phyloP scores from a whole-genome alignment of 2,113 vertebrate species.

The Rafetus swinhoei region DNA sequence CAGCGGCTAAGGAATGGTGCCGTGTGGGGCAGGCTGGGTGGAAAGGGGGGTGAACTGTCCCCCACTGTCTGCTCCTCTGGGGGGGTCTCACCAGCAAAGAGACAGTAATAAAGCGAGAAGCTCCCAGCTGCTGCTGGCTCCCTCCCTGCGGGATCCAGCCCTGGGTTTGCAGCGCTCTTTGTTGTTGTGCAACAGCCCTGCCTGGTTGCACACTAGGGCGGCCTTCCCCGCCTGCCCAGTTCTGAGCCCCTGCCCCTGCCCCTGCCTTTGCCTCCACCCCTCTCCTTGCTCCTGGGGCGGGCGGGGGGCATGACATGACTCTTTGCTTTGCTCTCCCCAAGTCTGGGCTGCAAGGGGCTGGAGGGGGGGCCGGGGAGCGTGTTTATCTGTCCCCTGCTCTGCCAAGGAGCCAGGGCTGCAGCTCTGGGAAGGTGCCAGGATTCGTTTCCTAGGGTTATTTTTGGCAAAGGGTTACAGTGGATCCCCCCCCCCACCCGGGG shows the following conservation, averaged over 20 bases:
- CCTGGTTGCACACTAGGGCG: not conserved
- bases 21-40: not conserved
- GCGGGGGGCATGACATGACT: too few relatives aligned
- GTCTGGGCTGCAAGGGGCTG: too few relatives aligned
- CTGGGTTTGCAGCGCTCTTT: not conserved
- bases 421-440: not conserved
- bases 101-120: not conserved
- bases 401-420: too few relatives aligned
- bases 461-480: not conserved
- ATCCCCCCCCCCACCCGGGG: too few relatives aligned
- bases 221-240: too few relatives aligned
- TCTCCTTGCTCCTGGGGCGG: not conserved
- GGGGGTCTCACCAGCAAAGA: not conserved
- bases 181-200: not conserved
- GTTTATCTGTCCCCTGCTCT: not conserved
- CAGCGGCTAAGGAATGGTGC: not conserved
- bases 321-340: too few relatives aligned
- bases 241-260: too few relatives aligned
- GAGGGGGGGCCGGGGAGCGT: too few relatives aligned
- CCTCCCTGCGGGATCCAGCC: not conserved
- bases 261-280: too few relatives aligned
- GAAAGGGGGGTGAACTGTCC: not conserved
- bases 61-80: not conserved
- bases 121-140: not conserved
- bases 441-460: not conserved